These are phyloP conservation scores for Balanococcus diminutus DNA, from an alignment of 2,888 invertebrate species.

Conservation along the genomic window DNA sequence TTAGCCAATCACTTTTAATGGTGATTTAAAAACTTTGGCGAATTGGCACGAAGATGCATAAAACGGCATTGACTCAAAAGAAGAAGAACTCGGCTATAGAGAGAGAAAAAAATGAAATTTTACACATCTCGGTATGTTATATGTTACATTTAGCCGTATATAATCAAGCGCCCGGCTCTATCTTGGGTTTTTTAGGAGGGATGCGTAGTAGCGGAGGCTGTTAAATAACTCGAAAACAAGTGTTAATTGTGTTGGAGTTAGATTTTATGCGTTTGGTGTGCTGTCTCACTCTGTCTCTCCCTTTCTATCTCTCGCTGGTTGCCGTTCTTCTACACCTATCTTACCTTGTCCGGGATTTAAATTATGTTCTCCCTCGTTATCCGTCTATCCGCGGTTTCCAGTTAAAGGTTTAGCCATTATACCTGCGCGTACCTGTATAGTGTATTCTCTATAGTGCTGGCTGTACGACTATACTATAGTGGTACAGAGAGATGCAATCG, in stretches of 20 bases:
- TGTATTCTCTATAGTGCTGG: no score
- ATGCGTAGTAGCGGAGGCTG: conserved; percentile 49
- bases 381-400: conserved; percentile 47
- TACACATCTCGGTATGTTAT: conserved; percentile 10
- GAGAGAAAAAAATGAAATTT: background rate
- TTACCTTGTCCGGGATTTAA: conserved; percentile 52
- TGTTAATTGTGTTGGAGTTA: conserved; percentile 53
- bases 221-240: conserved; percentile 55
- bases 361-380: conserved; percentile 55
- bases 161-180: conserved; percentile 45
- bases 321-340: conserved; percentile 47
- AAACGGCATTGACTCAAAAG: background rate
- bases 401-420: conserved; percentile 52
- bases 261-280: conserved; percentile 39
- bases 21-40: background rate
- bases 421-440: conserved; percentile 28
- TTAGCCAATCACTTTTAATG: background rate
- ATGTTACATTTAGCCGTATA: conserved; percentile 23
- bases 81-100: background rate
- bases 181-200: conserved; percentile 19
- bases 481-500: conserved; percentile 47
- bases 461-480: background rate
- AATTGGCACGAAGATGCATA: background rate
- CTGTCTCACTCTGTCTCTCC: background rate
- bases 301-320: background rate